Conservation (phyloP, 2,888 invertebrate species). For the Eupithecia abbreviata region DNA sequence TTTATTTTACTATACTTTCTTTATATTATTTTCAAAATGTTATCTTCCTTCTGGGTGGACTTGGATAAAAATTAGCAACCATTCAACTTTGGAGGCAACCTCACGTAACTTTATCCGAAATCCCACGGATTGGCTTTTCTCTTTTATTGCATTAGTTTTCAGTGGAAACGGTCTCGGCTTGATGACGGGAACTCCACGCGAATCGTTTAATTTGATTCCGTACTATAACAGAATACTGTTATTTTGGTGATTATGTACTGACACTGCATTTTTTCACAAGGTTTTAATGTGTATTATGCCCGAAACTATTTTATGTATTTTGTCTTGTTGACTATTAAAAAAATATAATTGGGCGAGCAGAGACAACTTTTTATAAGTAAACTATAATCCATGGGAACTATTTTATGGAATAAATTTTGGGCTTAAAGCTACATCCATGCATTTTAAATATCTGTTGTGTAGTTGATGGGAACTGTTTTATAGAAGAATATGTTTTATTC, state of each 20-base stretch:
- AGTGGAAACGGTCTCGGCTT: conserved; percentile 46
- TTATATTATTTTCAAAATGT: neutral
- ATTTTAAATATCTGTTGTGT: no score
- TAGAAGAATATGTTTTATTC: no score
- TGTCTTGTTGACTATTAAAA: no score
- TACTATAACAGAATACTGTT: conserved; percentile 32
- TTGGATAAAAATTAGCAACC: conserved; percentile 16
- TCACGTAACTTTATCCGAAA: conserved; percentile 49
- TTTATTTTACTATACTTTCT: neutral
- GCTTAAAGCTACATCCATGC: no score
- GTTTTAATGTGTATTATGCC: neutral
- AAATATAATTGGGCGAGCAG: neutral
- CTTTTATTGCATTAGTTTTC: conserved; percentile 55
- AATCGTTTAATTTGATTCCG: conserved; percentile 43
- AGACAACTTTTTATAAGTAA: no score
- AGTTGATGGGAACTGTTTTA: no score
- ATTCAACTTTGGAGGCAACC: conserved; percentile 38
- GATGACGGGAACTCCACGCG: conserved; percentile 48
- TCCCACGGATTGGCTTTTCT: conserved; percentile 45
- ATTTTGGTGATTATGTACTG: conserved; percentile 7
- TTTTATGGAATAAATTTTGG: no score
- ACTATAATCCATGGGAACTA: no score
- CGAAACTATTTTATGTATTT: neutral
- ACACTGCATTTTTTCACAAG: neutral
- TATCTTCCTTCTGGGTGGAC: neutral